Base-by-base conservation (phyloP, 2,113 vertebrate genomes). In the Crotalus horridus region DNA sequence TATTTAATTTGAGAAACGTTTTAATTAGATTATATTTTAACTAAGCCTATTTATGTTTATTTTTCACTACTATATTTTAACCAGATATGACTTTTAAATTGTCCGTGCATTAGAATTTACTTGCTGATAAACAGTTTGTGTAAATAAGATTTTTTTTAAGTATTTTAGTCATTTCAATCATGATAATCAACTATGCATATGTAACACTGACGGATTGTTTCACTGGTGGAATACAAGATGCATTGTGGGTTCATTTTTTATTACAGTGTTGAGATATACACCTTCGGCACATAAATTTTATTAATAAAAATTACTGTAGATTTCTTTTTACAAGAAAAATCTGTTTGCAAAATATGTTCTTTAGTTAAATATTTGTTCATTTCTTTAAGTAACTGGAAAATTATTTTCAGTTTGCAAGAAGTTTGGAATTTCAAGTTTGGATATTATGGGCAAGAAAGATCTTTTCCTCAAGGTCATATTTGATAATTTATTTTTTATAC, bases 1-100 rank as follows among this genome's bases (percentile, higher is more conserved):
- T 89, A 10, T 89, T 54, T 58, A 43, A 58, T 58, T 59, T 39
- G 54, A 33, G 39, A 39, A 58, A 15, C 12, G 10, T 33, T 39
- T 43, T 89, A 58, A 17, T 74, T 92, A 2, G 21, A 85, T 48
- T 92, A 94, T 6, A 94, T 88, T 89, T 91, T 6, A 88, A 59
- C 74, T 56, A n/a, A 58, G 90, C 90, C 23, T 64, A 53, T 39
- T 87, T 43, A 91, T 87, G 90, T 93, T 58, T 9, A 64, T 93
- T 29, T 74, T n/a, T 9, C n/a, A 69, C 91, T 94, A 87, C 56
- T 55, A 39, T 91, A 58, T 90, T 12, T 53, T 51, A n/a, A 93
- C 3, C 1, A 7, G 46, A 94, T 58, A 94, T 88, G 20, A n/a
- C 6, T 20, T 81, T 81, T 39, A 81, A 81, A 74, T 81, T 21